These are phyloP conservation scores for Papilio polyxenes DNA, from an alignment of 1,140 invertebrate species.

Conservation along the genomic window DNA sequence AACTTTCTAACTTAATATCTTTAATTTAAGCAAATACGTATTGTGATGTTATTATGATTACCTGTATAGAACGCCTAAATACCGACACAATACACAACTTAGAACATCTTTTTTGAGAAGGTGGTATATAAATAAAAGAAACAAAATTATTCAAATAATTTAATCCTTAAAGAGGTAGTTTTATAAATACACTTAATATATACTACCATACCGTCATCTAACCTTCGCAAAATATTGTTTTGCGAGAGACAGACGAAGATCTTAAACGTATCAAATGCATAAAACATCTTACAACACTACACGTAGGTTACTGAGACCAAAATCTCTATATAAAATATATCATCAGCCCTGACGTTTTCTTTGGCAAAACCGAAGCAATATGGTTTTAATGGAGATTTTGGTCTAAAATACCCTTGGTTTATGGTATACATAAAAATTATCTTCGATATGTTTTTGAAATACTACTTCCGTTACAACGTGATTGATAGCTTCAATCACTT, in stretches of 20 bases:
- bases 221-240: conserved; percentile 62
- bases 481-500: background rate
- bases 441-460: background rate
- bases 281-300: conserved; percentile 5
- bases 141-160: conserved; percentile 1
- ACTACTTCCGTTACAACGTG: background rate
- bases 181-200: conserved; percentile 56
- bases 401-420: too few relatives aligned
- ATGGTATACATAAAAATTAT: conserved; percentile 2
- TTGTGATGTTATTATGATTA: background rate
- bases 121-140: background rate
- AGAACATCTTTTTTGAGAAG: background rate
- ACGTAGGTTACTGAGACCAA: too few relatives aligned
- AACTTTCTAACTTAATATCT: background rate
- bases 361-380: too few relatives aligned
- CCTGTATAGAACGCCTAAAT: background rate
- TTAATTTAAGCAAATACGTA: background rate
- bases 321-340: too few relatives aligned
- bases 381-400: too few relatives aligned
- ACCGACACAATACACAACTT: too few relatives aligned
- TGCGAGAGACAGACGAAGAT: conserved; percentile 68
- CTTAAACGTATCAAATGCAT: conserved; percentile 35
- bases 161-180: conserved; percentile 24
- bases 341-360: too few relatives aligned
- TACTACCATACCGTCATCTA: conserved; percentile 61